Evolutionary conservation across 2,113 vertebrate genomes (phyloP).

Genomic region (Antigone vipio): DNA sequence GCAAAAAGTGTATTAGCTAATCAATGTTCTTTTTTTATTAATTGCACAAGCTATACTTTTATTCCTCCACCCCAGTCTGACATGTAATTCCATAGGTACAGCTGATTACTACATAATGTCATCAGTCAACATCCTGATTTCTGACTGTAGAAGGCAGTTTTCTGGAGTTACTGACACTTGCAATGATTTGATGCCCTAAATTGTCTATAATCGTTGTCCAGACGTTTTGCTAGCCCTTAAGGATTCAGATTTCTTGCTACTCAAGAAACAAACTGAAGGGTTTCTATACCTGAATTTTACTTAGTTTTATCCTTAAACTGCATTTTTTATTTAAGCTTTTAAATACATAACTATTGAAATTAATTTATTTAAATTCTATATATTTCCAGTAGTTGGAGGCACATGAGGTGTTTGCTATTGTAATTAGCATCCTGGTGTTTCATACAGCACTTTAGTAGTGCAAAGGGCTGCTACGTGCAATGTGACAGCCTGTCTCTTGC

Average conservation of each 20-base stretch:
- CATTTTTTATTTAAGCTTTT: neutral
- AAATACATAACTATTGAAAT: neutral
- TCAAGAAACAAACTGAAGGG: neutral
- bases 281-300: neutral
- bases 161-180: neutral
- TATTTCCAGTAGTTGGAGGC: neutral
- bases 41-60: neutral
- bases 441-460: neutral
- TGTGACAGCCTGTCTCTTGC: neutral
- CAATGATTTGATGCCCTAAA: neutral
- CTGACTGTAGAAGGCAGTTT: neutral
- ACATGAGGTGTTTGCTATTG: neutral
- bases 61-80: too few species aligned
- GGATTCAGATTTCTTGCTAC: neutral
- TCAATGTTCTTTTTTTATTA: neutral
- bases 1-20: neutral
- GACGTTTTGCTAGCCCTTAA: neutral
- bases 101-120: neutral
- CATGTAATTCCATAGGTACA: neutral
- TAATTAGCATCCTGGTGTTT: neutral
- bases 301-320: neutral
- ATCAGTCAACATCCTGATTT: neutral
- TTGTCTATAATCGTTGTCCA: neutral
- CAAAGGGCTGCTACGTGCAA: neutral
- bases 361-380: neutral